Evolutionary conservation across 2,888 invertebrate genomes (phyloP).

Genomic region (Hirtodrosophila trivittata): DNA sequence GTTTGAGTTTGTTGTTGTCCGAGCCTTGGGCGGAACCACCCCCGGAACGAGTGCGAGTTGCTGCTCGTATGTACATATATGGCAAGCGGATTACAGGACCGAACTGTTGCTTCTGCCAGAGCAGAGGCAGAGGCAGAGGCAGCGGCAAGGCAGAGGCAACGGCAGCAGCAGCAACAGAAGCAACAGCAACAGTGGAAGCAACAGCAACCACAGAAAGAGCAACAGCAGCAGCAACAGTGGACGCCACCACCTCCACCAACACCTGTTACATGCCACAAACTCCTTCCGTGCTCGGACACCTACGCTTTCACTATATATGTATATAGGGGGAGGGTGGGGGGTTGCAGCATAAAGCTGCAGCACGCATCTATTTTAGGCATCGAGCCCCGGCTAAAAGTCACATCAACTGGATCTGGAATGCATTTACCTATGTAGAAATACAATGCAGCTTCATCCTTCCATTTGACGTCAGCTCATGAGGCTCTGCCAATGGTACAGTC

Average conservation of each 20-base stretch:
- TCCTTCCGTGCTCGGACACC: too few species aligned
- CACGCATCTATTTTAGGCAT: slow-evolving; percentile 44
- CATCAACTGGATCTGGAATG: slow-evolving; percentile 16
- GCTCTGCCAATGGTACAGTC: background rate
- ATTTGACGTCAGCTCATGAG: slow-evolving; percentile 43
- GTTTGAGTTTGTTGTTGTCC: slow-evolving; percentile 18
- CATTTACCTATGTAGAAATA: background rate
- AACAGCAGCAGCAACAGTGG: background rate
- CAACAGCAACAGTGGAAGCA: background rate
- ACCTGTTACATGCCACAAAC: slow-evolving; percentile 41
- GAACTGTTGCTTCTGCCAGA: slow-evolving; percentile 50
- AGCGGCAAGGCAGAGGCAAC: background rate
- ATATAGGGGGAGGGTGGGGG: background rate
- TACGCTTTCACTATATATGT: too few species aligned
- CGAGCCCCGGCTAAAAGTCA: slow-evolving; percentile 24
- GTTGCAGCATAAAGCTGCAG: slow-evolving; percentile 34
- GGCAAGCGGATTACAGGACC: slow-evolving; percentile 5
- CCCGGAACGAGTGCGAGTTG: too few species aligned
- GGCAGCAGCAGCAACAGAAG: slow-evolving; percentile 8
- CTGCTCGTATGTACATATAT: background rate
- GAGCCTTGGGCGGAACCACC: slow-evolving; percentile 29
- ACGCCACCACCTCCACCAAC: slow-evolving; percentile 14
- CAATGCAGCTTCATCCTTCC: slow-evolving; percentile 30
- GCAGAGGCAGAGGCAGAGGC: slow-evolving; percentile 4
- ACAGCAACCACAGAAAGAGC: background rate